Base-by-base conservation (phyloP, 2,113 vertebrate species). In the Sisor rabdophorus region DNA sequence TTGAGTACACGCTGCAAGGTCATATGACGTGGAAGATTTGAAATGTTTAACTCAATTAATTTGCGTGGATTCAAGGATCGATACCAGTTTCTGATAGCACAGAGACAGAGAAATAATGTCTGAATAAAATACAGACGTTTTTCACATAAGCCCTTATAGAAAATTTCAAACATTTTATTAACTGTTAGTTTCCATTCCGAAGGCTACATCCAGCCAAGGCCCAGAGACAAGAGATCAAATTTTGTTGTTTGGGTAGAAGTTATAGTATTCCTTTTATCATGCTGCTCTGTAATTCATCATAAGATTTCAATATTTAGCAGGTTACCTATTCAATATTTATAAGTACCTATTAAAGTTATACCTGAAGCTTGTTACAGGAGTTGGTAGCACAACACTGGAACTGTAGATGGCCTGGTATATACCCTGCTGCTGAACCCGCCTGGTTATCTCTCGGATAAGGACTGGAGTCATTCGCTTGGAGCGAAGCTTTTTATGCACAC, bases 401-500 rank as follows among this genome's bases (percentile, higher is more conserved):
- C 95, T 93, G 87, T 96, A 98, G 75, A 98, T 90, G 10, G 96
- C 97, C 87, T 98, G 96, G 80, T 89, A 89, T 84, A 97, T 87
- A 6, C 95, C 95, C 87, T 94, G 94, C 79, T 91, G 91, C 78
- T 95, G 93, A 53, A 98, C 96, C 81, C 95, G 82, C 71, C 96
- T 90, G 1, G 94, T 93, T 81, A 99, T 93, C 90, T 99, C 96
- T 0, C 95, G 91, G 87, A 98, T 98, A 83, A 99, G 87, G 28
- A 98, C 96, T 0, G 97, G 97, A 20, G 95, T 93, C 89, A 98
- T 94, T 15, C 95, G 91, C 80, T 99, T 98, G 0, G 93, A 93
- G 71, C 96, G 96, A 52, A 99, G 88, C 86, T 98, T 99, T 89
- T 98, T 98, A 79, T 99, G 97, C 70, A 99, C 96, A 8, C 97